phyloP scores from a whole-genome alignment of 2,888 invertebrate species.

The Incurvaria masculella region DNA sequence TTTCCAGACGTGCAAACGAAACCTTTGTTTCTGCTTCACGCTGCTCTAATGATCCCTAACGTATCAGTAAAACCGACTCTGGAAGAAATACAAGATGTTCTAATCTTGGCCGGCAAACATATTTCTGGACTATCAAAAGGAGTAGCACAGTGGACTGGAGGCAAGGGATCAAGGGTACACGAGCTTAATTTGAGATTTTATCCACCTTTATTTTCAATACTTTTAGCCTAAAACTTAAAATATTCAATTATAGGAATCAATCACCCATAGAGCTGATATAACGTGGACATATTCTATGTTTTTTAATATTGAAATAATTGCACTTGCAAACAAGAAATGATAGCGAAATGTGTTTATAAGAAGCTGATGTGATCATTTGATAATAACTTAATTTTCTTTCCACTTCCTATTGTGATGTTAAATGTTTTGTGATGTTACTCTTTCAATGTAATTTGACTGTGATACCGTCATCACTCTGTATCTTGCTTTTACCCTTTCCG shows the following conservation, averaged over 20 bases:
- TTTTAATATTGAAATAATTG: too few relatives aligned
- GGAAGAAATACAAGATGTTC: slow-evolving; percentile 86
- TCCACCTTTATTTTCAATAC: too few relatives aligned
- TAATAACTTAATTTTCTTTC: slow-evolving; percentile 20
- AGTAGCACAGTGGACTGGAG: slow-evolving; percentile 89
- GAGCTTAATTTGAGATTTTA: background rate
- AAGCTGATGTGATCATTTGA: too few relatives aligned
- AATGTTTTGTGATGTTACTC: slow-evolving; percentile 24
- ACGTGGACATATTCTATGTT: too few relatives aligned
- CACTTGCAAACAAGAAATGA: too few relatives aligned
- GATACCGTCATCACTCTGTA: slow-evolving; percentile 1
- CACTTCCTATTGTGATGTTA: slow-evolving; percentile 33
- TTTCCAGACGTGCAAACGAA: slow-evolving; percentile 36
- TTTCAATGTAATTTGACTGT: slow-evolving; percentile 8
- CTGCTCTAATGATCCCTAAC: slow-evolving; percentile 83
- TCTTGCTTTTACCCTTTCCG: slow-evolving; percentile 4
- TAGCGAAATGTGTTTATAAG: too few relatives aligned
- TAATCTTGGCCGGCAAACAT: slow-evolving; percentile 76
- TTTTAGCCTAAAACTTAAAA: too few relatives aligned
- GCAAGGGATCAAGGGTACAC: slow-evolving; percentile 52
- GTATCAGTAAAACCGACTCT: slow-evolving; percentile 84
- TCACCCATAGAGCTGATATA: too few relatives aligned
- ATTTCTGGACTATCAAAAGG: slow-evolving; percentile 87
- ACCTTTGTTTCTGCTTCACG: slow-evolving; percentile 79
- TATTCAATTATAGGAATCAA: too few relatives aligned